Evolutionary conservation across 2,797 vertebrate species (phyloP).

Genomic region (Threskiornis aethiopicus): DNA sequence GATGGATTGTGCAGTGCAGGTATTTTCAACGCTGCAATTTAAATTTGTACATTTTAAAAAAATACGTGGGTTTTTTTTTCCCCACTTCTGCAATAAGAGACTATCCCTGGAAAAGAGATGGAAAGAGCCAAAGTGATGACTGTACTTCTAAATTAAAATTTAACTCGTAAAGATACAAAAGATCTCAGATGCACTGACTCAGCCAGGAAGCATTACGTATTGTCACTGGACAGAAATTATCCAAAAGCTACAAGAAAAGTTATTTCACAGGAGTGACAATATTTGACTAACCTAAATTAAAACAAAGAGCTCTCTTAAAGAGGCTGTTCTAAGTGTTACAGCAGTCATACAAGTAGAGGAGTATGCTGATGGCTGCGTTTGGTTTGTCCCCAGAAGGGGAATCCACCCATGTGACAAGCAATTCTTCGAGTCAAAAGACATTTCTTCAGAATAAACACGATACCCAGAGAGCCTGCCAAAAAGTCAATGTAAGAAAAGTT

Average conservation of each 20-base stretch:
- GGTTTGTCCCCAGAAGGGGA: not conserved
- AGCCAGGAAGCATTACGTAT: not conserved
- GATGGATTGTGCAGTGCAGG: not conserved
- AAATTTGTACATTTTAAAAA: not conserved
- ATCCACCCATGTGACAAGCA: not conserved
- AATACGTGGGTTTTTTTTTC: not conserved
- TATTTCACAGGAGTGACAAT: not conserved
- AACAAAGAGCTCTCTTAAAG: not conserved
- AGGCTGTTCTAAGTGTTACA: not conserved
- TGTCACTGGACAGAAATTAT: not conserved
- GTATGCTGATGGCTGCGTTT: not conserved
- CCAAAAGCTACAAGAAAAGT: not conserved
- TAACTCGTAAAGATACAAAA: not conserved
- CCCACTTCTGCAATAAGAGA: not conserved
- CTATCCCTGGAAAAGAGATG: not conserved
- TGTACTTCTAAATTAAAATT: not conserved
- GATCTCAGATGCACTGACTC: not conserved
- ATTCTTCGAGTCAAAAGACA: not conserved
- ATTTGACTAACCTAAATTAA: not conserved
- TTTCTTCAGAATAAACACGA: not conserved
- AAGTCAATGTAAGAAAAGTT: accelerated
- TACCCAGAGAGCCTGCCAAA: not conserved
- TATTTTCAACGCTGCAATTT: not conserved
- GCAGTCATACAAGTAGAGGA: not conserved
- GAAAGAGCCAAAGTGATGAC: not conserved